phyloP scores from a whole-genome alignment of 1,140 invertebrate genomes.

The Lysiphlebus fabarum region DNA sequence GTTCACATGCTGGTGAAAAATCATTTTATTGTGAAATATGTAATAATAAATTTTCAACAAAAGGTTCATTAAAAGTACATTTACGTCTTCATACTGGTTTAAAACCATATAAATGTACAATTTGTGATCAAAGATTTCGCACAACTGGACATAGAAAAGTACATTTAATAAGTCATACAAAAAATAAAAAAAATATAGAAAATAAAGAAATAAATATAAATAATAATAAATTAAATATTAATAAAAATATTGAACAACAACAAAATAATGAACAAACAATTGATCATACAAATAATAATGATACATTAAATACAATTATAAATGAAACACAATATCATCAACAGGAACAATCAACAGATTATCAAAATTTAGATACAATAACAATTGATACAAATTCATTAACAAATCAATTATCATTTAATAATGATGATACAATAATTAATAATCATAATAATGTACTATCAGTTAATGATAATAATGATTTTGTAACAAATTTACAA shows the following conservation, averaged over 20 bases:
- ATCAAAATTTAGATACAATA: constrained; percentile 30
- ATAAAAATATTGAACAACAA: background rate
- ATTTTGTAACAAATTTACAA: constrained; percentile 43
- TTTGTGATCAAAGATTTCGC: constrained; percentile 65
- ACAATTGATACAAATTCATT: constrained; percentile 31
- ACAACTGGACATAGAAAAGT: constrained; percentile 68
- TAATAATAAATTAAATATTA: no score
- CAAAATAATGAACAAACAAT: constrained; percentile 31
- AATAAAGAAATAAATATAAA: no score
- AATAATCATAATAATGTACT: constrained; percentile 34
- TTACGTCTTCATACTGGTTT: constrained; percentile 68
- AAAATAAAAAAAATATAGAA: constrained; percentile 38
- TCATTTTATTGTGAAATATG: constrained; percentile 62
- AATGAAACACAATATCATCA: constrained; percentile 7
- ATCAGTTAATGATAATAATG: constrained; percentile 40
- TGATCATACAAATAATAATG: constrained; percentile 29
- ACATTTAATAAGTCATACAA: constrained; percentile 61
- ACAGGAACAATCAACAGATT: constrained; percentile 17
- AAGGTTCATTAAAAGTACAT: constrained; percentile 68
- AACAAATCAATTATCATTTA: constrained; percentile 39
- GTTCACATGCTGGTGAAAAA: constrained; percentile 59
- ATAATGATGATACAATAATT: constrained; percentile 32
- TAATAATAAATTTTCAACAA: constrained; percentile 59
- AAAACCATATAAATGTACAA: constrained; percentile 66
- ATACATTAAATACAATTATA: constrained; percentile 25